phyloP scores from a whole-genome alignment of 2,888 invertebrate species.

The Pristionchus mayeri region DNA sequence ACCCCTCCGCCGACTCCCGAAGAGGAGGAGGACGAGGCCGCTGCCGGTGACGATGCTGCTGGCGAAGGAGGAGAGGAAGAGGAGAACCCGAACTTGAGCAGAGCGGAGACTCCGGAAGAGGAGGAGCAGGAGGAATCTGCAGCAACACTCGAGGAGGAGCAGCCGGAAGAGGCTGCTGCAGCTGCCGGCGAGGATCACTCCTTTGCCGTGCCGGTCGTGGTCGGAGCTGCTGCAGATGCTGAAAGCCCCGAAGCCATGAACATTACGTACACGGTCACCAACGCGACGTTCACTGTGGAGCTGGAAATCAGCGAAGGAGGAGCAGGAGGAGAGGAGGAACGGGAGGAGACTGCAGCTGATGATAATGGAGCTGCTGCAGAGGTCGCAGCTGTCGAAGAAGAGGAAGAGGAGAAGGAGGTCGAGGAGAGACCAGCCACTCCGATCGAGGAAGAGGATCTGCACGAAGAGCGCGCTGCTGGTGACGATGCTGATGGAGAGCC shows the following conservation, averaged over 20 bases:
- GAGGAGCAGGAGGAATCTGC: not conserved
- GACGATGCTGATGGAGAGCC: not conserved
- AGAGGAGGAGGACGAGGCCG: not conserved
- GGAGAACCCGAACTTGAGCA: not conserved
- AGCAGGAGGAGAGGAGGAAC: not conserved
- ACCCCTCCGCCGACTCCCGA: not conserved
- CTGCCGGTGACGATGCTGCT: too few relatives aligned
- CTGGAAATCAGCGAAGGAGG: not conserved
- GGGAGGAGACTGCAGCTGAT: not conserved
- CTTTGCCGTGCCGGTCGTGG: not conserved
- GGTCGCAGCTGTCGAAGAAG: not conserved
- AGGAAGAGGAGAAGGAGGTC: not conserved
- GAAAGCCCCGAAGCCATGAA: not conserved
- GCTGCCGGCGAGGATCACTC: not conserved
- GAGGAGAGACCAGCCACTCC: too few relatives aligned
- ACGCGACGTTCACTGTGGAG: too few relatives aligned
- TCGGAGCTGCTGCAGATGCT: not conserved
- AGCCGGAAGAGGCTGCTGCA: slow-evolving; percentile 7
- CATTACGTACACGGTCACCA: not conserved
- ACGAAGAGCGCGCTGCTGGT: too few relatives aligned
- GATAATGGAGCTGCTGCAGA: not conserved
- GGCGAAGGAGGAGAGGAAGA: slow-evolving; percentile 18
- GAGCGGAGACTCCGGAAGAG: not conserved
- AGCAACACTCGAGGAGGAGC: not conserved
- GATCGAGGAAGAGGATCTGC: too few relatives aligned